Percentiles rank a stretch among this genome's conserved stretches.
Evolutionary conservation across 92 coral and sea anemone genomes (phyloP).

Genomic region (Palythoa heliodiscus): DNA sequence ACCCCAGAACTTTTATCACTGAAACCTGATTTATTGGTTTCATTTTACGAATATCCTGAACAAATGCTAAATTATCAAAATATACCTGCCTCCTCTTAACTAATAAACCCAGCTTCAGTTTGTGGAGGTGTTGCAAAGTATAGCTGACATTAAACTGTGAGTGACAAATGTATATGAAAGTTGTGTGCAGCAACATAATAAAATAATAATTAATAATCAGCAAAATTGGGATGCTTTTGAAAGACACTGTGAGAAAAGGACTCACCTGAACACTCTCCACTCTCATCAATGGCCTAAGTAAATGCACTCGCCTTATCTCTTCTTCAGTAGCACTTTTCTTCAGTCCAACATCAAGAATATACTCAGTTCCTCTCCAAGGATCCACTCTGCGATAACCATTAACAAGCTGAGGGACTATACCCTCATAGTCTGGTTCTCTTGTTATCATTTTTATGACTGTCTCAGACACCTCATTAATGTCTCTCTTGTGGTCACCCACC

Average conservation of each 20-base stretch:
- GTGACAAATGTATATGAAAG: too few relatives aligned
- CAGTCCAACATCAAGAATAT: constrained; percentile 87
- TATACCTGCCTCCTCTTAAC: too few relatives aligned
- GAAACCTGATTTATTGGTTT: too few relatives aligned
- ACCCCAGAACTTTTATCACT: too few relatives aligned
- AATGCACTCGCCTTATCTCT: constrained; percentile 79
- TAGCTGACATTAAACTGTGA: too few relatives aligned
- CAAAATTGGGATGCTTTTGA: too few relatives aligned
- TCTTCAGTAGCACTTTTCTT: constrained; percentile 50
- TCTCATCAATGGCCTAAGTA: constrained; percentile 89
- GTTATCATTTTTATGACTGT: constrained; percentile 87
- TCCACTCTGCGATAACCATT: constrained; percentile 96
- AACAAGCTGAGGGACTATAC: constrained; percentile 64
- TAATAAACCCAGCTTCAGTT: too few relatives aligned
- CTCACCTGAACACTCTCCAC: constrained; percentile 81
- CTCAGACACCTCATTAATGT: constrained; percentile 80
- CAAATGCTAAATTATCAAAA: too few relatives aligned
- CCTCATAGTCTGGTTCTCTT: constrained; percentile 69
- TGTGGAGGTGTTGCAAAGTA: too few relatives aligned
- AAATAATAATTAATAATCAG: too few relatives aligned
- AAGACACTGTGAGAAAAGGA: neutral
- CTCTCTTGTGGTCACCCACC: constrained; percentile 83
- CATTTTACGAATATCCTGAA: too few relatives aligned
- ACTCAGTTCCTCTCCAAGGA: constrained; percentile 93
- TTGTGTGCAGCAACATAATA: too few relatives aligned